These are phyloP conservation scores for Hoplostethus mediterraneus DNA, from an alignment of 2,797 vertebrate genomes.

Conservation along the genomic window DNA sequence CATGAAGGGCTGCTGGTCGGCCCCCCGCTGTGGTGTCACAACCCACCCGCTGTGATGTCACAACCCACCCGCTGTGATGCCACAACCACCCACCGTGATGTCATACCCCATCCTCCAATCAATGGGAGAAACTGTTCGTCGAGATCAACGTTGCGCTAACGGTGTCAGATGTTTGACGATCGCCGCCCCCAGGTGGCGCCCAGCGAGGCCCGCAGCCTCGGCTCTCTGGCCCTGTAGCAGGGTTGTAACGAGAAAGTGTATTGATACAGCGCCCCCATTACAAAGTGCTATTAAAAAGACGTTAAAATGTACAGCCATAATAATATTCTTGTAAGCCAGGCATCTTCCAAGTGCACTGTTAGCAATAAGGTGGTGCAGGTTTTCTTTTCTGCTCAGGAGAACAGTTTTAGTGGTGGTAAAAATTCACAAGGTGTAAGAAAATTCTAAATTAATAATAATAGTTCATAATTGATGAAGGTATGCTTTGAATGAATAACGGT, in stretches of 20 bases:
- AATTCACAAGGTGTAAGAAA: no score
- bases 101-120: conserved; percentile 20
- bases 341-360: no score
- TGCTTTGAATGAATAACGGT: no score
- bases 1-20: conserved; percentile 18
- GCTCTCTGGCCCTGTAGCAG: conserved; percentile 91
- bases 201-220: conserved; percentile 91
- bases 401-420: no score
- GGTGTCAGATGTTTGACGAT: conserved; percentile 87
- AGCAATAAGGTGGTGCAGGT: no score
- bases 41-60: conserved; percentile 25
- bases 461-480: no score
- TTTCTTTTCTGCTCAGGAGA: no score
- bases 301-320: not conserved
- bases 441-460: no score
- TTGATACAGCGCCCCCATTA: not conserved
- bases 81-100: not conserved
- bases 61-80: conserved; percentile 25
- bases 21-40: conserved; percentile 24
- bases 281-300: not conserved
- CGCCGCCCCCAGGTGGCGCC: conserved; percentile 89
- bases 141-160: not conserved
- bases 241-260: not conserved
- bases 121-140: not conserved
- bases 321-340: no score